These are phyloP conservation scores for Rhopalosiphum nymphaeae DNA, from an alignment of 2,888 invertebrate genomes.

Conservation along the genomic window DNA sequence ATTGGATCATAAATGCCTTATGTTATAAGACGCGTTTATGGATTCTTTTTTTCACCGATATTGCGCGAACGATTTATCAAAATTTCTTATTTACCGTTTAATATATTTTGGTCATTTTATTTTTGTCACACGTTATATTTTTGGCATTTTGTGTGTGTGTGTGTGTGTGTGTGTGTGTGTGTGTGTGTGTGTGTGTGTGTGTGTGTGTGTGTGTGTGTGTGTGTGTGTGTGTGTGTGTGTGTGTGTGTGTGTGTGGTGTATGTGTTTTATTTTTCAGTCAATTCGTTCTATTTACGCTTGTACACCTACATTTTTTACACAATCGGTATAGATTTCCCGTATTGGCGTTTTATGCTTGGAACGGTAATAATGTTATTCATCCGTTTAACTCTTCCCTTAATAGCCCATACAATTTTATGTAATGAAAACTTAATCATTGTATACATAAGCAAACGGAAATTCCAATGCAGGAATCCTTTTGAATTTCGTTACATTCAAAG, in stretches of 20 bases:
- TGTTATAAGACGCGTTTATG: neutral
- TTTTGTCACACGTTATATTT: neutral
- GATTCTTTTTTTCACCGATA: neutral
- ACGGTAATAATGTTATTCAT: neutral
- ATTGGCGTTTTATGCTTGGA: neutral
- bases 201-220: neutral
- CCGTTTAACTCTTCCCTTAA: neutral
- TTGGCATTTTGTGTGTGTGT: neutral
- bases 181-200: neutral
- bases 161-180: neutral
- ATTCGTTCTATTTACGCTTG: neutral
- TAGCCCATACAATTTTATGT: neutral
- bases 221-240: neutral
- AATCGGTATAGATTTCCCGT: neutral
- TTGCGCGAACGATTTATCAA: neutral
- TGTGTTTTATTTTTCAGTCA: neutral
- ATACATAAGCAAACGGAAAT: neutral
- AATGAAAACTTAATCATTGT: conserved; percentile 30
- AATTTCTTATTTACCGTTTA: neutral
- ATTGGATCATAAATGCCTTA: neutral
- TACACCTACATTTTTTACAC: neutral
- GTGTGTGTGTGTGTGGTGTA: neutral
- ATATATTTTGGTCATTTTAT: neutral
- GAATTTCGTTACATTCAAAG: neutral
- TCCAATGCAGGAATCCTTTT: conserved; percentile 1